These are phyloP conservation scores for Pseudochromis fuscus DNA, from an alignment of 2,797 vertebrate genomes.

Conservation along the genomic window DNA sequence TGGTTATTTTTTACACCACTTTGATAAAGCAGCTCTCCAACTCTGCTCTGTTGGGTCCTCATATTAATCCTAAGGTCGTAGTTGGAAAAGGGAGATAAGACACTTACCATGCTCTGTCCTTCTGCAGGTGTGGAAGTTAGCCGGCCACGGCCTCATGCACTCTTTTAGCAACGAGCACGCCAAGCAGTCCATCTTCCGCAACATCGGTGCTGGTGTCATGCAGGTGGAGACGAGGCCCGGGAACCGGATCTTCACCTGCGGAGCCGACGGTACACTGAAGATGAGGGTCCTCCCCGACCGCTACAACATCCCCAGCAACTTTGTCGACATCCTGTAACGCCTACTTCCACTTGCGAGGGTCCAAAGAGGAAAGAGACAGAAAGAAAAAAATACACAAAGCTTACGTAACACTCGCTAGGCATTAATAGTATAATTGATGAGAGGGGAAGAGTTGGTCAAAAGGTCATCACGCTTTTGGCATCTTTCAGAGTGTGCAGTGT, in stretches of 20 bases:
- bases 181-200: slow-evolving; percentile 98
- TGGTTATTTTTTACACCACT: not conserved
- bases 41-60: not conserved
- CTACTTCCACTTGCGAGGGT: slow-evolving; percentile 39
- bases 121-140: slow-evolving; percentile 93
- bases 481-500: slow-evolving; percentile 66
- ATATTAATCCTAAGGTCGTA: not conserved
- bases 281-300: slow-evolving; percentile 95
- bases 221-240: slow-evolving; percentile 93
- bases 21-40: not conserved
- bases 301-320: slow-evolving; percentile 91
- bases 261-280: slow-evolving; percentile 97
- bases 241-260: slow-evolving; percentile 97
- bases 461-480: slow-evolving; percentile 60
- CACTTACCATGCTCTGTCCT: not conserved
- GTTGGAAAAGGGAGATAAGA: not conserved
- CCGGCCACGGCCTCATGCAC: slow-evolving; percentile 94
- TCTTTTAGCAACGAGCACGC: slow-evolving; percentile 96
- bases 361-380: slow-evolving; percentile 52
- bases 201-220: slow-evolving; percentile 96
- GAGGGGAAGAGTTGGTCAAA: slow-evolving; percentile 56
- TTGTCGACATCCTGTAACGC: slow-evolving; percentile 91
- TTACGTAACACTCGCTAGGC: slow-evolving; percentile 67
- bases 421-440: slow-evolving; percentile 47
- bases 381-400: slow-evolving; percentile 38